Evolutionary conservation across 2,113 vertebrate species (phyloP).

Genomic region (Baryphthengus martii): DNA sequence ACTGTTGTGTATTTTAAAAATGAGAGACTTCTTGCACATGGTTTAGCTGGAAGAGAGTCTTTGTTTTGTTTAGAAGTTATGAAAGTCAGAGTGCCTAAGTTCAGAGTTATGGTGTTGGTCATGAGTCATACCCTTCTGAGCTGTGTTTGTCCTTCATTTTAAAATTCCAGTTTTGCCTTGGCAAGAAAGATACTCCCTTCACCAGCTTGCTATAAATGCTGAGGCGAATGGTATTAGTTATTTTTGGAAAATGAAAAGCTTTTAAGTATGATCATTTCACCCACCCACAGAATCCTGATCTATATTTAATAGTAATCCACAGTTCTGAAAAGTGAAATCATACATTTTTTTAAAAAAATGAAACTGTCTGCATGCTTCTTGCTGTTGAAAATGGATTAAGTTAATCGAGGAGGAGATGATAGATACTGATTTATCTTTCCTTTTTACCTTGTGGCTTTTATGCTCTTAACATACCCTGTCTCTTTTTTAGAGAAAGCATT

Average conservation of each 20-base stretch:
- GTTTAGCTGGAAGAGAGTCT: background rate
- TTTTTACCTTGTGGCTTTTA: background rate
- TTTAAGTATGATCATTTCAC: background rate
- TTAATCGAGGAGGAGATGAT: background rate
- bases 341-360: background rate
- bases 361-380: background rate
- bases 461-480: background rate
- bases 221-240: background rate
- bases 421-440: background rate
- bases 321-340: background rate
- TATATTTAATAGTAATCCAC: background rate
- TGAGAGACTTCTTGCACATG: background rate
- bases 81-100: background rate
- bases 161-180: conserved; percentile 5
- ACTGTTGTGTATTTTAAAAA: background rate
- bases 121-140: background rate
- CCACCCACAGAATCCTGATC: background rate
- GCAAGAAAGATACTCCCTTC: background rate
- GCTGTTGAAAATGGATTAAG: background rate
- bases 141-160: background rate
- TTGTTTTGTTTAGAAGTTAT: background rate
- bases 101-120: background rate
- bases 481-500: background rate
- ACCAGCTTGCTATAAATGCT: background rate
- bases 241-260: conserved; percentile 17